These are phyloP conservation scores for Apodemia mormo DNA, from an alignment of 2,888 invertebrate genomes.

Conservation along the genomic window DNA sequence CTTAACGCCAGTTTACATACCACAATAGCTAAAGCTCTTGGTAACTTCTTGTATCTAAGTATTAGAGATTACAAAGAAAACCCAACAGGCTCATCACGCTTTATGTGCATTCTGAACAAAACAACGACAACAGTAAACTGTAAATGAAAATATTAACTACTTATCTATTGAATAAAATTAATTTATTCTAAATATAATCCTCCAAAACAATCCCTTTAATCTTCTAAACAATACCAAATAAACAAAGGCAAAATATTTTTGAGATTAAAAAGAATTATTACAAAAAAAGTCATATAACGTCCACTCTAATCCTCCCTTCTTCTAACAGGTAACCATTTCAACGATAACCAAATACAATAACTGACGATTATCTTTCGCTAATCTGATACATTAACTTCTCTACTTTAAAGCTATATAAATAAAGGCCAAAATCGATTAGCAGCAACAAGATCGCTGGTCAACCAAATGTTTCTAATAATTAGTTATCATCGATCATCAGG, in stretches of 20 bases:
- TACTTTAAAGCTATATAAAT: neutral
- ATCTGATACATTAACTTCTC: conserved; percentile 39
- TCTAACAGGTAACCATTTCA: conserved; percentile 48
- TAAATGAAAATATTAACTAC: neutral
- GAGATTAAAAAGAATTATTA: conserved; percentile 23
- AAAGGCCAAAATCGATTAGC: neutral
- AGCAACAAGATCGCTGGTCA: conserved; percentile 7
- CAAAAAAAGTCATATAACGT: conserved; percentile 15
- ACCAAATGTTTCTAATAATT: conserved; percentile 71
- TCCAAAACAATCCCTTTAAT: conserved; percentile 21
- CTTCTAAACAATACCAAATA: conserved; percentile 27
- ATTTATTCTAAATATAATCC: neutral
- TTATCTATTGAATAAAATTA: neutral
- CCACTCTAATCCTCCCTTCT: conserved; percentile 50
- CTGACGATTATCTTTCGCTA: conserved; percentile 66
- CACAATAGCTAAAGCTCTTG: too few relatives aligned
- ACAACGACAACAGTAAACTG: neutral
- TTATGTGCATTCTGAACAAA: neutral
- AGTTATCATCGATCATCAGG: conserved; percentile 76
- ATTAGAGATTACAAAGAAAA: neutral
- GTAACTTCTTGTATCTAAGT: too few relatives aligned
- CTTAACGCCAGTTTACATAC: too few relatives aligned
- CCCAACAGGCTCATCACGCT: neutral
- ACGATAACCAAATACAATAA: conserved; percentile 77
- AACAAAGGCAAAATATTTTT: conserved; percentile 28